Conservation (phyloP, 2,113 vertebrate genomes). For the Varanus komodoensis region DNA sequence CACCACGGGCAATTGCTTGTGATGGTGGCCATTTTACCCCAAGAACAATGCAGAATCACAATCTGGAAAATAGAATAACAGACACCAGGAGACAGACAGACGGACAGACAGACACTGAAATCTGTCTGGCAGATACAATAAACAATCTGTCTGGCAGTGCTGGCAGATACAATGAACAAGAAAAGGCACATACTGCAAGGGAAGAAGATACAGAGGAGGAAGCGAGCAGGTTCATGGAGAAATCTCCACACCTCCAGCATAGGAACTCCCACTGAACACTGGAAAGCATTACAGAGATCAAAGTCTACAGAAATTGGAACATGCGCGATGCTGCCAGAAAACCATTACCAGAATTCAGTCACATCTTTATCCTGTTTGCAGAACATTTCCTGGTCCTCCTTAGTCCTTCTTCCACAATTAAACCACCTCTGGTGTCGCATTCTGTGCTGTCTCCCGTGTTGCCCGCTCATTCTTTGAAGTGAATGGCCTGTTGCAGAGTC, state of each 20-base stretch:
- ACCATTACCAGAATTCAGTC: background rate
- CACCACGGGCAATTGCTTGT: no score
- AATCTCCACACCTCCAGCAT: background rate
- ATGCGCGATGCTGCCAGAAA: background rate
- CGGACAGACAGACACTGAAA: background rate
- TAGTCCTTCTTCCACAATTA: no score
- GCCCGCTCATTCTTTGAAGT: no score
- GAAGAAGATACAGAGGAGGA: background rate
- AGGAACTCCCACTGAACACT: background rate
- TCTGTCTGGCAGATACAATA: background rate
- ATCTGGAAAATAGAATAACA: no score
- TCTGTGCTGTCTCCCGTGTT: no score
- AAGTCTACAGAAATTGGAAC: background rate
- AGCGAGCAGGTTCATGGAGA: background rate
- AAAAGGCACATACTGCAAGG: background rate
- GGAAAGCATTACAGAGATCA: background rate
- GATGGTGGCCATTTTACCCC: no score
- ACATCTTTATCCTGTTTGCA: background rate
- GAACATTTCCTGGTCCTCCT: no score
- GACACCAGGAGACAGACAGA: background rate
- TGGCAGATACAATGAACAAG: background rate
- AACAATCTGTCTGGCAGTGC: background rate
- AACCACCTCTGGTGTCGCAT: no score
- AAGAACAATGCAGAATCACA: no score
- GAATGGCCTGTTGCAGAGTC: no score